Conservation (phyloP, 2,113 vertebrate species). For the Alethe diademata region DNA sequence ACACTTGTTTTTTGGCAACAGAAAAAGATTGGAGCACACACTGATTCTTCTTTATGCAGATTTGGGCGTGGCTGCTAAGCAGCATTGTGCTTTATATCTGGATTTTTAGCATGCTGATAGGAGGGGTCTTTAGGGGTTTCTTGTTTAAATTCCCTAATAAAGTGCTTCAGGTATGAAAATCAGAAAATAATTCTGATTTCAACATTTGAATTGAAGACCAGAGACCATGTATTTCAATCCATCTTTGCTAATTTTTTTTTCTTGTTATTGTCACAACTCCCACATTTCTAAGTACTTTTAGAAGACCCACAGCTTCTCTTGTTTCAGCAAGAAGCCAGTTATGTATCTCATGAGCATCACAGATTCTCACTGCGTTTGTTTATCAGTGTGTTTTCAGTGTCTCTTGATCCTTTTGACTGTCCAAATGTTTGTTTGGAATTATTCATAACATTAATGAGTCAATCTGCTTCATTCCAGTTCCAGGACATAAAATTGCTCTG, state of each 20-base stretch:
- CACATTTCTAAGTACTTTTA: neutral
- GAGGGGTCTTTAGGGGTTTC: neutral
- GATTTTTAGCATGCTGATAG: neutral
- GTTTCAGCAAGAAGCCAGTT: neutral
- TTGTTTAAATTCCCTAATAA: neutral
- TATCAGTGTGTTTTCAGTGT: neutral
- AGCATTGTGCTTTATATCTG: neutral
- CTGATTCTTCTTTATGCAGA: neutral
- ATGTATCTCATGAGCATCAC: neutral
- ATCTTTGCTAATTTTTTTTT: neutral
- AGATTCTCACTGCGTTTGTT: conserved; percentile 2
- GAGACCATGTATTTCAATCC: neutral
- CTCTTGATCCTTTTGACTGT: conserved; percentile 10
- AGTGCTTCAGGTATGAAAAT: neutral
- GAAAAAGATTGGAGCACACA: neutral
- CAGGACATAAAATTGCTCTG: conserved; percentile 12
- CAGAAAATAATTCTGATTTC: neutral
- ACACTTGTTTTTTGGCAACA: neutral
- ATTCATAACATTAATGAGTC: conserved; percentile 53
- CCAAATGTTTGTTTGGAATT: conserved; percentile 51
- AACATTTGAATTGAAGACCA: neutral
- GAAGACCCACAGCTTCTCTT: neutral
- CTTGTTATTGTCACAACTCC: neutral
- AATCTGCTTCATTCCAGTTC: conserved; percentile 40
- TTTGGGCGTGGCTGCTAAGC: neutral